Evolutionary conservation across 2,797 vertebrate species (phyloP).

Genomic region (Coluber constrictor): DNA sequence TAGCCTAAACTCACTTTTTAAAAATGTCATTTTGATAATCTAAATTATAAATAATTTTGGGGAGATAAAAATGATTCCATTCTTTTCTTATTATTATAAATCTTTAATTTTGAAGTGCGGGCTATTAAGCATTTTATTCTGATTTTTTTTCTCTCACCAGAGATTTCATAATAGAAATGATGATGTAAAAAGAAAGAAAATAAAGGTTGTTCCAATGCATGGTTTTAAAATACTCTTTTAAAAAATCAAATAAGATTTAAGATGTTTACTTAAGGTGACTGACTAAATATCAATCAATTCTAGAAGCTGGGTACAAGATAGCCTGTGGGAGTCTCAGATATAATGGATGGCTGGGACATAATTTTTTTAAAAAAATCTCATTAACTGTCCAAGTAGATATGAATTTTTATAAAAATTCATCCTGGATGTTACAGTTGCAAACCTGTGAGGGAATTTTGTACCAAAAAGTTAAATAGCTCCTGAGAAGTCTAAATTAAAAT

Average conservation of each 20-base stretch:
- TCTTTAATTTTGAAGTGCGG: conserved; percentile 37
- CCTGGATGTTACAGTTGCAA: no score
- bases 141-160: conserved; percentile 34
- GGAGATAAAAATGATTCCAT: conserved; percentile 20
- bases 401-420: no score
- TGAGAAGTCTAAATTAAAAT: neutral
- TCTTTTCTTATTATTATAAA: conserved; percentile 31
- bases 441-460: no score
- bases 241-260: conserved; percentile 18
- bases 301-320: no score
- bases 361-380: no score
- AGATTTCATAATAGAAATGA: conserved; percentile 33
- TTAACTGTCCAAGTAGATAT: no score
- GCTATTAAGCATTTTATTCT: conserved; percentile 41
- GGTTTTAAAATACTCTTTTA: conserved; percentile 17
- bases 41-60: conserved; percentile 10
- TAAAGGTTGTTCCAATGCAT: no score
- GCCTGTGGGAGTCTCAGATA: no score
- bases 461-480: no score
- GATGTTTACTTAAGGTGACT: conserved; percentile 7
- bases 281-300: neutral
- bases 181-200: conserved; percentile 12
- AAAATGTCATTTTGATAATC: neutral
- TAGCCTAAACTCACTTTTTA: neutral
- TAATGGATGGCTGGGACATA: no score